phyloP scores from a whole-genome alignment of 2,888 invertebrate species.

The Eupeodes luniger region DNA sequence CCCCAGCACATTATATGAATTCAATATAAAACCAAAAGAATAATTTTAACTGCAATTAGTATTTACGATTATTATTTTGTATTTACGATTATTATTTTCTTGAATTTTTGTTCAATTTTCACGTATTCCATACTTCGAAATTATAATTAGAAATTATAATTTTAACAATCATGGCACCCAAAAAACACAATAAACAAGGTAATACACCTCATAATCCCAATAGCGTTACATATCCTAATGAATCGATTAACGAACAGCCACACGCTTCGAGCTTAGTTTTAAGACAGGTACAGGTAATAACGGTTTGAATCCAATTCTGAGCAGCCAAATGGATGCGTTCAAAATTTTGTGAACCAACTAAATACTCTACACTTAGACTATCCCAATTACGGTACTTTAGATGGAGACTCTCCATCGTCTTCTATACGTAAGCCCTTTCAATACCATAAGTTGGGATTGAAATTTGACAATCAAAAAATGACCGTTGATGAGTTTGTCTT shows the following conservation, averaged over 20 bases:
- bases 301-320: background rate
- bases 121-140: background rate
- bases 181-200: slow-evolving; percentile 2
- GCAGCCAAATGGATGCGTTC: background rate
- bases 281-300: background rate
- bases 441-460: slow-evolving; percentile 5
- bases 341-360: background rate
- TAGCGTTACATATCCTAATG: background rate
- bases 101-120: background rate
- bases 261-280: background rate
- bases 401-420: background rate
- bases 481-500: slow-evolving; percentile 1
- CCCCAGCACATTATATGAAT: slow-evolving; percentile 2
- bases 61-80: too few relatives aligned
- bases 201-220: slow-evolving; percentile 9
- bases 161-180: background rate
- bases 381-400: background rate
- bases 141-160: background rate
- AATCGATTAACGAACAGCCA: background rate
- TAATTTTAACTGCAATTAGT: background rate
- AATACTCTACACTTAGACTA: slow-evolving; percentile 12
- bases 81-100: background rate
- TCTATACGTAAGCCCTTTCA: background rate
- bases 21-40: background rate
- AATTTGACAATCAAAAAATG: background rate